Percentiles rank a stretch among this genome's conserved stretches.
Conservation (phyloP, 2,797 vertebrate species). For the Todus mexicanus region DNA sequence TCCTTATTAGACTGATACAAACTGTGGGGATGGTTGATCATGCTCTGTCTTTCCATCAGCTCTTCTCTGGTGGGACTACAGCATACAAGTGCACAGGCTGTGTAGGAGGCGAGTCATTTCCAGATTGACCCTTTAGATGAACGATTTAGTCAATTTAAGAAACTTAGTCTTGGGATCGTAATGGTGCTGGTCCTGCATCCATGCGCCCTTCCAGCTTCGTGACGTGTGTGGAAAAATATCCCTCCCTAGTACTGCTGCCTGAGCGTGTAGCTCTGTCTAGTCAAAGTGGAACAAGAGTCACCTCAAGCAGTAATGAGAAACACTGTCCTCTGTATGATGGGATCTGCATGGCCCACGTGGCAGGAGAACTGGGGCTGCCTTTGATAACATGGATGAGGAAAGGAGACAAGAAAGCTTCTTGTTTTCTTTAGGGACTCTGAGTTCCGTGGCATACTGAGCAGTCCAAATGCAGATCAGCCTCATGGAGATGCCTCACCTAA, state of each 20-base stretch:
- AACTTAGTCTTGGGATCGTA: neutral
- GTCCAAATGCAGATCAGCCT: neutral
- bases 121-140: neutral
- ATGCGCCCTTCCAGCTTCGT: neutral
- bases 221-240: neutral
- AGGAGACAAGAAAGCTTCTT: neutral
- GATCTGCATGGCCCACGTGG: too few relatives aligned
- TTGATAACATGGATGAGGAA: neutral
- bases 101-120: neutral
- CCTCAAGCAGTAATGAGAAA: neutral
- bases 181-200: neutral
- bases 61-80: neutral
- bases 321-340: too few relatives aligned
- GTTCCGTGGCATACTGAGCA: neutral
- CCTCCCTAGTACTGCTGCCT: neutral
- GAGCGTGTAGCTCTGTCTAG: neutral
- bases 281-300: neutral
- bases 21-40: neutral
- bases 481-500: neutral
- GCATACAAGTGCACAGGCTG: fast-evolving
- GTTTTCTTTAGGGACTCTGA: neutral
- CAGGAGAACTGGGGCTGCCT: too few relatives aligned
- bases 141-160: neutral
- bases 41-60: neutral
- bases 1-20: neutral